phyloP scores from a whole-genome alignment of 2,797 vertebrate species.

The Sebastes oblongus region DNA sequence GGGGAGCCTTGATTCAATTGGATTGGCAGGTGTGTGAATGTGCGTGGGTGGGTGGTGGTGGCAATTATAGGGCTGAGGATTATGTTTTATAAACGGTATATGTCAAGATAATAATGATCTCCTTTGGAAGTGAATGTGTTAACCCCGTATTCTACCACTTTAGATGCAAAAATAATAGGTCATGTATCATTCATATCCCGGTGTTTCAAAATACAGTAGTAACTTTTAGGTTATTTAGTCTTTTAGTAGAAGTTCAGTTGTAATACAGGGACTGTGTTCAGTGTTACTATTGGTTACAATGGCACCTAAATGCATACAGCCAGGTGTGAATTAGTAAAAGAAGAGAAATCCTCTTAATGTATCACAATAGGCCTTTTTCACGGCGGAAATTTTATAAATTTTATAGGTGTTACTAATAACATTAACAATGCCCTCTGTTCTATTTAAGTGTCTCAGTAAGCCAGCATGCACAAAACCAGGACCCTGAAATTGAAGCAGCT shows the following conservation, averaged over 20 bases:
- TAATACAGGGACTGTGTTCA: background rate
- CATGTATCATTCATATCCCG: background rate
- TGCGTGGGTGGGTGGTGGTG: slow-evolving; percentile 29
- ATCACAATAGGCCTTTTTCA: background rate
- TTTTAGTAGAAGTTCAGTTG: background rate
- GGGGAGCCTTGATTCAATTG: slow-evolving; percentile 12
- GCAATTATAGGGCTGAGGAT: slow-evolving; percentile 10
- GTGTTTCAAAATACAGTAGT: background rate
- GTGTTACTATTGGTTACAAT: background rate
- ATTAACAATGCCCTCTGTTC: background rate
- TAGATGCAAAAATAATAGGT: background rate
- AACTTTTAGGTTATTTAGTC: background rate
- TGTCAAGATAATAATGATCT: slow-evolving; percentile 13
- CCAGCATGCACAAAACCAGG: background rate
- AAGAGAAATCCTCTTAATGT: background rate
- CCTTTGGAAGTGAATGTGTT: background rate
- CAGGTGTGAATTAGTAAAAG: background rate
- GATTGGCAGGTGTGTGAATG: slow-evolving; percentile 13
- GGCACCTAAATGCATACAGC: background rate
- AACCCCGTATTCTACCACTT: background rate
- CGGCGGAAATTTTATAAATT: background rate
- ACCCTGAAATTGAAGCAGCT: background rate
- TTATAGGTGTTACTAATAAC: background rate
- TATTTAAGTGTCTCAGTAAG: background rate
- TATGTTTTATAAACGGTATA: slow-evolving; percentile 18